phyloP scores from a whole-genome alignment of 2,888 invertebrate species.

The Odontocolon sp. region DNA sequence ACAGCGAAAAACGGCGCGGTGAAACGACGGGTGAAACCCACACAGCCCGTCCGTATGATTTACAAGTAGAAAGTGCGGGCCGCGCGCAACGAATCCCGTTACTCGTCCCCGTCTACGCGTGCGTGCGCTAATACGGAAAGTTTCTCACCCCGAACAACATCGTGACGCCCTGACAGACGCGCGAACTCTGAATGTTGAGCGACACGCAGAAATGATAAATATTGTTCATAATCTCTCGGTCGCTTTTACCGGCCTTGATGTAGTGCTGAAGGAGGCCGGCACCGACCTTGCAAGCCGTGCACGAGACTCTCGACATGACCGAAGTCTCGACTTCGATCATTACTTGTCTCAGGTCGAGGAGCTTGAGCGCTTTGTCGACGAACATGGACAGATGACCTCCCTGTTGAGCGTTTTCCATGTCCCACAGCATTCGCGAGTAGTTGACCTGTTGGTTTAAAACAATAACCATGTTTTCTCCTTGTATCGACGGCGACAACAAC shows the following conservation, averaged over 20 bases:
- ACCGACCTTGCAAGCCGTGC: constrained; percentile 93
- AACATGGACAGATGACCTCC: constrained; percentile 89
- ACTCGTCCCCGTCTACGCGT: too few species aligned
- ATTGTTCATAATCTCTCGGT: constrained; percentile 91
- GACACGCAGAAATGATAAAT: constrained; percentile 94
- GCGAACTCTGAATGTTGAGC: constrained; percentile 91
- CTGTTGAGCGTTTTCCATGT: constrained; percentile 85
- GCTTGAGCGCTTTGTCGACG: constrained; percentile 90
- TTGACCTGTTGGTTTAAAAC: too few species aligned
- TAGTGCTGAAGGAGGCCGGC: constrained; percentile 93
- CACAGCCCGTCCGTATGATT: constrained; percentile 58
- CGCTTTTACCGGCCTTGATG: constrained; percentile 91
- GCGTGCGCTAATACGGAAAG: constrained; percentile 65
- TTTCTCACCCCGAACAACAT: constrained; percentile 89
- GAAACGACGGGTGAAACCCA: constrained; percentile 66
- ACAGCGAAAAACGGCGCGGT: constrained; percentile 42
- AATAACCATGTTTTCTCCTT: too few species aligned
- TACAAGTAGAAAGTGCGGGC: constrained; percentile 64
- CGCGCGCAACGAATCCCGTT: constrained; percentile 4
- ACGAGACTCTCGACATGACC: constrained; percentile 95
- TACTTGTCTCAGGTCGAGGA: constrained; percentile 93
- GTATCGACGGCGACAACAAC: too few species aligned
- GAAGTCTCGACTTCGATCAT: constrained; percentile 94
- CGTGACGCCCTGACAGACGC: constrained; percentile 95
- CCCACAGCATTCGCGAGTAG: constrained; percentile 86